A percentile compares a stretch with the other conserved stretches of the same genome.
Conservation (phyloP, 1,140 invertebrate species). For the Heliothis subflexa region DNA sequence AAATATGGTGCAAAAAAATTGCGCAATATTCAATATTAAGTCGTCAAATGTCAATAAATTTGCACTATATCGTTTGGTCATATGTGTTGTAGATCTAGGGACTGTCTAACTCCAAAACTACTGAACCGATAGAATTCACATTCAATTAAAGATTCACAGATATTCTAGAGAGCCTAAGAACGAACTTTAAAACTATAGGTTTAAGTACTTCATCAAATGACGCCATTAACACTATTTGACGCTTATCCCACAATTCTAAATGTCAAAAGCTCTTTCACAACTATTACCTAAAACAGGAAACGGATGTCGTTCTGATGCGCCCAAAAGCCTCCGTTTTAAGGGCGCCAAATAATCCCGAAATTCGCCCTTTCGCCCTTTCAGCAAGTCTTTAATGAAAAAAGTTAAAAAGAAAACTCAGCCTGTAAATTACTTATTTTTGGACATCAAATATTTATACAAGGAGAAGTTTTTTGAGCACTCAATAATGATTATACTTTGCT, state of each 20-base stretch:
- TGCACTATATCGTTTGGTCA: no score
- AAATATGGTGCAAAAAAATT: no score
- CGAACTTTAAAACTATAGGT: no score
- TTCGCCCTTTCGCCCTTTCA: constrained; percentile 11
- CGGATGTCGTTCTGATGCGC: constrained; percentile 46
- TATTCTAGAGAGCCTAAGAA: no score
- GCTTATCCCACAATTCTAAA: neutral
- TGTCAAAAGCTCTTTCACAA: constrained; percentile 53
- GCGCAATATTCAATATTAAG: no score
- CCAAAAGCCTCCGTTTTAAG: constrained; percentile 29
- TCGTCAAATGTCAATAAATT: no score
- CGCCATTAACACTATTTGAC: constrained; percentile 4
- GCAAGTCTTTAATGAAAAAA: constrained; percentile 45
- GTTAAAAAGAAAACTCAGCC: constrained; percentile 26
- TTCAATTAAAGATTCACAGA: no score
- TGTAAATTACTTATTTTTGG: constrained; percentile 36
- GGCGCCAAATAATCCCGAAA: constrained; percentile 10
- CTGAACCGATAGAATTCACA: no score
- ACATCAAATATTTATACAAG: constrained; percentile 35
- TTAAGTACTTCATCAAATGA: neutral
- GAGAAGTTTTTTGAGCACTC: constrained; percentile 1
- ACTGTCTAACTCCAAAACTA: no score
- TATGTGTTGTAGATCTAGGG: no score
- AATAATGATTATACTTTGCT: constrained; percentile 16
- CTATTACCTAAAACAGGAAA: constrained; percentile 54